phyloP scores from a whole-genome alignment of 2,797 vertebrate species.

The Simalia tracyae region DNA sequence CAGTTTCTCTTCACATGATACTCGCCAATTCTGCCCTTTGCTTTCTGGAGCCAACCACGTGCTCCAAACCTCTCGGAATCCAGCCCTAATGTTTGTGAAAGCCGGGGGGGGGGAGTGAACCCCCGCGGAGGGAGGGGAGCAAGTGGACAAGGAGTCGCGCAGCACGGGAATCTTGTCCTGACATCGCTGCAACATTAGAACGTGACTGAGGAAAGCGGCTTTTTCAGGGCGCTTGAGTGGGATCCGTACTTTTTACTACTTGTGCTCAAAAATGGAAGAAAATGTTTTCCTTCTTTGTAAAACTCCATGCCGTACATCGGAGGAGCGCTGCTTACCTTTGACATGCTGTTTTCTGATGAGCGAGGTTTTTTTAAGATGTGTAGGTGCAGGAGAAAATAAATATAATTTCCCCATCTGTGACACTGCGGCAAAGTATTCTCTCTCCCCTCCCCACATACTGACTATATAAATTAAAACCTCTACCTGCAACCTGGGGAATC shows the following conservation, averaged over 20 bases:
- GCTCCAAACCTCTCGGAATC: not conserved
- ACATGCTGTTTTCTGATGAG: not conserved
- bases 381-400: not conserved
- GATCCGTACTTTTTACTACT: not conserved
- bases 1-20: not conserved
- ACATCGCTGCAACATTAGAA: not conserved
- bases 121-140: too few relatives aligned
- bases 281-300: not conserved
- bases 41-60: not conserved
- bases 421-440: not conserved
- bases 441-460: fast-evolving
- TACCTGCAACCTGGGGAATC: not conserved
- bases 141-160: not conserved
- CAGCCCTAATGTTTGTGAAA: not conserved
- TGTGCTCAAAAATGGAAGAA: not conserved
- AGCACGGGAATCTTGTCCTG: not conserved
- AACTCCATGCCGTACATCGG: not conserved
- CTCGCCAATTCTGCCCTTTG: not conserved
- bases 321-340: not conserved
- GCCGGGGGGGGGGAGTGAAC: not conserved
- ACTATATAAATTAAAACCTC: not conserved
- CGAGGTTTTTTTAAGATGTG: not conserved
- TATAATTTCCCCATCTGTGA: not conserved
- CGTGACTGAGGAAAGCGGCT: not conserved
- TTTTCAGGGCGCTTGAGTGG: not conserved